Conservation (phyloP, 2,888 invertebrate species). For the Tiphia femorata region DNA sequence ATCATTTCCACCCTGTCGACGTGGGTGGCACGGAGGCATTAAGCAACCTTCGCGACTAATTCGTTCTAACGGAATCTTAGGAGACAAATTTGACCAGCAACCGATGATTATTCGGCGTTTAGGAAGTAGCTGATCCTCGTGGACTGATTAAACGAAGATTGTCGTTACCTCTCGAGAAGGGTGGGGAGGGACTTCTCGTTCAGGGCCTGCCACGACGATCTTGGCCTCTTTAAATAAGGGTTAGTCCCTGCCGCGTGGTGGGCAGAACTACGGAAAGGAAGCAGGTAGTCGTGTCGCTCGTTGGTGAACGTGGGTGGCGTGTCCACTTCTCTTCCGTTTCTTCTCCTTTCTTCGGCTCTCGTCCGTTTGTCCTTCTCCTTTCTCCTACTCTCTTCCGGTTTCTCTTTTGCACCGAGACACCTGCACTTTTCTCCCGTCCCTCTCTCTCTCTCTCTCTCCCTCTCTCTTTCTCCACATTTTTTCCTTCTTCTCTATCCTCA, state of each 20-base stretch:
- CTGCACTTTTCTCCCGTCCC: neutral
- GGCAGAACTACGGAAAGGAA: neutral
- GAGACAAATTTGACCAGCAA: too few relatives aligned
- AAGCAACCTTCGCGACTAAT: too few relatives aligned
- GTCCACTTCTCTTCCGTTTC: neutral
- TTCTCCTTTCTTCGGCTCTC: slow-evolving; percentile 6
- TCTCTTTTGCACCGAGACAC: too few relatives aligned
- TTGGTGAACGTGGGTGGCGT: neutral
- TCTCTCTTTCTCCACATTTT: neutral
- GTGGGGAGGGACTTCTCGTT: too few relatives aligned
- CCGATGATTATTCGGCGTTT: too few relatives aligned
- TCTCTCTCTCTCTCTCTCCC: neutral
- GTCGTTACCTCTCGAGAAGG: neutral
- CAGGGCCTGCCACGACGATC: too few relatives aligned
- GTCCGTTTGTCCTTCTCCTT: slow-evolving; percentile 5
- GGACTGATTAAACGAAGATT: slow-evolving; percentile 23
- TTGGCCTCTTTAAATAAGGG: neutral
- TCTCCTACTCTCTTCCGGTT: too few relatives aligned
- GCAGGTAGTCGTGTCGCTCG: neutral
- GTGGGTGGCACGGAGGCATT: too few relatives aligned
- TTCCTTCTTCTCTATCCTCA: neutral
- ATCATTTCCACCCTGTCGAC: too few relatives aligned
- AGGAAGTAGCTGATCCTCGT: too few relatives aligned
- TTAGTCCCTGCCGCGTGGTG: neutral
- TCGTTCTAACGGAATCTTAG: too few relatives aligned